phyloP scores from a whole-genome alignment of 2,888 invertebrate species.

The Venustoraphidia nigricollis region DNA sequence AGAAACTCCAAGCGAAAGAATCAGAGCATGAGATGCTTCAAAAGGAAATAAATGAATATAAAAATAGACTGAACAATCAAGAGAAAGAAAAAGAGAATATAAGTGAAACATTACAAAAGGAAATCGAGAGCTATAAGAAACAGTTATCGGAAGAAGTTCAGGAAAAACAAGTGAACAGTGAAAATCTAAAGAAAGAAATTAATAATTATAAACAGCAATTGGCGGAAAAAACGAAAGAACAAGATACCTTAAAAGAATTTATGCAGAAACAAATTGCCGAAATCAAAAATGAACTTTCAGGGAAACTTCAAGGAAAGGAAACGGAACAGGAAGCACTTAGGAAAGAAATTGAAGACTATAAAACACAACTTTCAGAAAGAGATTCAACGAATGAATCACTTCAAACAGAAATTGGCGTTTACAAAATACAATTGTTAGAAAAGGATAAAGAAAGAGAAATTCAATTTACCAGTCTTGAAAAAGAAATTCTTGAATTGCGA shows the following conservation, averaged over 20 bases:
- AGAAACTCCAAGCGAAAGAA: too few relatives aligned
- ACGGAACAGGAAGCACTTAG: too few relatives aligned
- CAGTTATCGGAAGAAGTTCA: too few relatives aligned
- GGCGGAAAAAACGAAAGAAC: conserved; percentile 35
- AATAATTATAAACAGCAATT: conserved; percentile 19
- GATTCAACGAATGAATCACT: conserved; percentile 8
- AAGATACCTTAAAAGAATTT: conserved; percentile 7
- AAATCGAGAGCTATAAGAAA: too few relatives aligned
- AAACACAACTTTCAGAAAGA: conserved; percentile 17
- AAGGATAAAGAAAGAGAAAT: conserved; percentile 17
- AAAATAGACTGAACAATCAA: too few relatives aligned
- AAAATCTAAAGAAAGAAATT: conserved; percentile 4
- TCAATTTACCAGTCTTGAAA: conserved; percentile 12
- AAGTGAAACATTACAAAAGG: too few relatives aligned
- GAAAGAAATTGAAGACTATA: conserved; percentile 1
- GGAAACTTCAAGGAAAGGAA: too few relatives aligned
- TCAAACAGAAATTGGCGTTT: conserved; percentile 6
- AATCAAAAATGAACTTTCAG: too few relatives aligned
- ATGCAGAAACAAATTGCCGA: conserved; percentile 21
- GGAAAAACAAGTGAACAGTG: too few relatives aligned
- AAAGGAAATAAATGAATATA: too few relatives aligned
- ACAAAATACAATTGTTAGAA: conserved; percentile 10
- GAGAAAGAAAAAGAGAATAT: too few relatives aligned
- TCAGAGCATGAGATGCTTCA: too few relatives aligned
- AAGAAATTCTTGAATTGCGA: conserved; percentile 4